A percentile compares a stretch with the other conserved stretches of the same genome.
phyloP scores from a whole-genome alignment of 2,797 vertebrate genomes.

The Nothura maculosa region DNA sequence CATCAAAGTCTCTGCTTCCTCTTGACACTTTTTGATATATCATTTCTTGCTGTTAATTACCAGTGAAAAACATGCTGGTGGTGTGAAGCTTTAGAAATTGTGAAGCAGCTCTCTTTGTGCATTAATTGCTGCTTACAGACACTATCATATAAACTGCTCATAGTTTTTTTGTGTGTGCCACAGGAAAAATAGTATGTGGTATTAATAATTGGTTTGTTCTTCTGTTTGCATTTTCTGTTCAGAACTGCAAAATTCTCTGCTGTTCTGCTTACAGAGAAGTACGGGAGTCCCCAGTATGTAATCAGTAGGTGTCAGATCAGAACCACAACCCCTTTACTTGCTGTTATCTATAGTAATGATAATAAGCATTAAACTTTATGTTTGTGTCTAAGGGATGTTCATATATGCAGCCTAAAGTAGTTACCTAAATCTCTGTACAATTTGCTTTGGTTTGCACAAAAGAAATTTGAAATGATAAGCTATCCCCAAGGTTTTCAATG shows the following conservation, averaged over 20 bases:
- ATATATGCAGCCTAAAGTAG: neutral
- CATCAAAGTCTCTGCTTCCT: neutral
- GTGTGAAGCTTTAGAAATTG: neutral
- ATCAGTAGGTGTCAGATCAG: neutral
- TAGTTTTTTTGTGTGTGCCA: neutral
- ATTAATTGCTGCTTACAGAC: slow-evolving; percentile 11
- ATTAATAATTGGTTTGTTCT: neutral
- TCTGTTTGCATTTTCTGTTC: neutral
- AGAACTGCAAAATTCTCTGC: neutral
- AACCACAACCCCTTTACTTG: neutral
- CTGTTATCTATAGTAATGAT: neutral
- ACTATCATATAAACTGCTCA: neutral
- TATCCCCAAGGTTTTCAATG: neutral
- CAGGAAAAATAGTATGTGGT: neutral
- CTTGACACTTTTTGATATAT: neutral
- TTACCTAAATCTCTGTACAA: neutral
- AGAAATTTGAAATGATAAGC: neutral
- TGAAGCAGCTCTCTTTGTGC: neutral
- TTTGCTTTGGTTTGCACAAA: neutral
- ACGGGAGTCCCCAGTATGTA: neutral
- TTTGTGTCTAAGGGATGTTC: neutral
- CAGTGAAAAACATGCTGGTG: neutral
- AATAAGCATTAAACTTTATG: neutral
- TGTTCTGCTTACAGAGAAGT: neutral
- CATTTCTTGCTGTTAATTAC: slow-evolving; percentile 27